phyloP scores from a whole-genome alignment of 2,888 invertebrate species.

The Anagyrus pseudococci region DNA sequence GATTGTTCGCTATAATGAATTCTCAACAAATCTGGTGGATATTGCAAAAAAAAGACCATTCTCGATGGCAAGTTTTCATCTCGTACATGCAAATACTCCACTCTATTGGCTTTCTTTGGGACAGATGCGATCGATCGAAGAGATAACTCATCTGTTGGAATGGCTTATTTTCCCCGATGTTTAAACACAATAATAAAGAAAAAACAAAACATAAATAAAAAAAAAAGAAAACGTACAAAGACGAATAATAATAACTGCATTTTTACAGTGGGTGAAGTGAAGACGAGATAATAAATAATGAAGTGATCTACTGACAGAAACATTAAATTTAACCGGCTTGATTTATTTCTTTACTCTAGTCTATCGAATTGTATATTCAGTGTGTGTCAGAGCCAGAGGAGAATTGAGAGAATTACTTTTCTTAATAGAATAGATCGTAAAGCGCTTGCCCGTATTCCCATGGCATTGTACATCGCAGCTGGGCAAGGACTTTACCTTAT shows the following conservation, averaged over 20 bases:
- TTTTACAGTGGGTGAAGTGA: too few relatives aligned
- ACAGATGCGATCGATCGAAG: slow-evolving; percentile 1
- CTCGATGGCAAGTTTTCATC: neutral
- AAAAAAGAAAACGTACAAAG: neutral
- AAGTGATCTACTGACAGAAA: neutral
- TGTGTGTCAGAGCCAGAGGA: too few relatives aligned
- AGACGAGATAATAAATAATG: neutral
- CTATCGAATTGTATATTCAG: slow-evolving; percentile 5
- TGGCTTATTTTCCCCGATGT: slow-evolving; percentile 1
- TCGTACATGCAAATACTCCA: neutral
- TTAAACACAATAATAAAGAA: neutral
- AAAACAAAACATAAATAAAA: slow-evolving; percentile 1
- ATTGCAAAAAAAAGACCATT: slow-evolving; percentile 15
- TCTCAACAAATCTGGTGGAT: slow-evolving; percentile 17
- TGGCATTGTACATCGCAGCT: neutral
- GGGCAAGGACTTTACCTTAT: slow-evolving; percentile 27
- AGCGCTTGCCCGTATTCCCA: neutral
- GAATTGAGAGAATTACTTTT: neutral
- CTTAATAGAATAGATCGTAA: slow-evolving; percentile 5
- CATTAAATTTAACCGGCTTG: neutral
- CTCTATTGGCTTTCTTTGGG: neutral
- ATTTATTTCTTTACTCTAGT: slow-evolving; percentile 5
- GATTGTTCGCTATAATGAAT: slow-evolving; percentile 20
- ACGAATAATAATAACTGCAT: neutral
- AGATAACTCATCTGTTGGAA: slow-evolving; percentile 8